phyloP scores from a whole-genome alignment of 2,113 vertebrate genomes.

The Fulmarus glacialis region DNA sequence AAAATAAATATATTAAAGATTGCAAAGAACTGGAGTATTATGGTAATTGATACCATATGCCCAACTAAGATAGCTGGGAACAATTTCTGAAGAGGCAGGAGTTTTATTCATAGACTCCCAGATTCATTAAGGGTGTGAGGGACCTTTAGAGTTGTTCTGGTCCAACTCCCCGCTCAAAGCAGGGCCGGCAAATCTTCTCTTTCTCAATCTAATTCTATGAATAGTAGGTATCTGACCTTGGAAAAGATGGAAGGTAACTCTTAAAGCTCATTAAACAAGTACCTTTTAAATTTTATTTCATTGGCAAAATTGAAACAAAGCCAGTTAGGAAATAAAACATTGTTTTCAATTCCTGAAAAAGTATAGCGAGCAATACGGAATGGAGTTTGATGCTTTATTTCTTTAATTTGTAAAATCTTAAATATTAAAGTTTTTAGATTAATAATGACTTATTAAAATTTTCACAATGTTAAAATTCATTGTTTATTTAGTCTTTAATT shows the following conservation, averaged over 20 bases:
- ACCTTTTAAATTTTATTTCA: background rate
- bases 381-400: background rate
- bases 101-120: constrained; percentile 5
- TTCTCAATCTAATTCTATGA: background rate
- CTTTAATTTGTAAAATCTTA: background rate
- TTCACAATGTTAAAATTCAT: background rate
- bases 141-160: background rate
- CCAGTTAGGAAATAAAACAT: background rate
- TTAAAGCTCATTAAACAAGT: background rate
- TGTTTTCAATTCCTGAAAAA: background rate
- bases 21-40: background rate
- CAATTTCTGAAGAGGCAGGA: constrained; percentile 23
- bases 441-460: background rate
- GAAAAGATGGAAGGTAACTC: background rate
- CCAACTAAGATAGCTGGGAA: constrained; percentile 38
- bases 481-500: background rate
- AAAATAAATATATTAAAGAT: constrained; percentile 52
- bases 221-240: background rate
- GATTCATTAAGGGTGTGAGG: background rate
- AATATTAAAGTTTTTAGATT: background rate
- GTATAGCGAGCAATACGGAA: background rate
- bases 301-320: background rate
- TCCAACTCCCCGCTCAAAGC: background rate
- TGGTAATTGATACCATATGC: constrained; percentile 50
- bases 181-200: background rate